Conservation (phyloP, 2,888 invertebrate genomes). For the Drosophila pegasa region DNA sequence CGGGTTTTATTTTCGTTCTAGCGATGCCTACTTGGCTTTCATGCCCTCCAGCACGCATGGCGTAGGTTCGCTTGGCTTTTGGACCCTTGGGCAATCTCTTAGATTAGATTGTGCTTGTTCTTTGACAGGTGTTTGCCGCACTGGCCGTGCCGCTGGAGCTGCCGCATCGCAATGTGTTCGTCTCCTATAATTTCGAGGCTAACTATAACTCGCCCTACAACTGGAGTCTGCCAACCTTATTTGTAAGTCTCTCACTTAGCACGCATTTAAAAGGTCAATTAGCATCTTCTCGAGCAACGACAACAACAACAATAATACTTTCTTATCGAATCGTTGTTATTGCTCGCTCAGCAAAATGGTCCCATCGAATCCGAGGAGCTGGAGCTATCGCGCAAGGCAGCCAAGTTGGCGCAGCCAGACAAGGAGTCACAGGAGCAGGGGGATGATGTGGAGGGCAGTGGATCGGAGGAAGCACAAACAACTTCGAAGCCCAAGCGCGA, state of each 20-base stretch:
- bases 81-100: background rate
- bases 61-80: conserved; percentile 60
- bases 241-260: conserved; percentile 73
- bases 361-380: conserved; percentile 67
- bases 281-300: conserved; percentile 41
- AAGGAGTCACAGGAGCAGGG: background rate
- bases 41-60: conserved; percentile 82
- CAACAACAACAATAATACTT: conserved; percentile 11
- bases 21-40: conserved; percentile 66
- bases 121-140: conserved; percentile 89
- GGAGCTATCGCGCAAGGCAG: conserved; percentile 59
- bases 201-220: conserved; percentile 88
- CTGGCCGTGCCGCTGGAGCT: conserved; percentile 90
- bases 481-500: conserved; percentile 31
- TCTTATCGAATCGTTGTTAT: conserved; percentile 14
- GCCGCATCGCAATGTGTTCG: conserved; percentile 89
- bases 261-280: conserved; percentile 57
- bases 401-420: background rate
- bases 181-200: conserved; percentile 91
- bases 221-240: conserved; percentile 77
- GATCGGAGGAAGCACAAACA: conserved; percentile 7
- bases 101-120: conserved; percentile 2
- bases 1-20: conserved; percentile 11
- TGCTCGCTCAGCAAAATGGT: conserved; percentile 63
- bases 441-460: background rate